Percentiles rank a stretch among this genome's conserved stretches.
Evolutionary conservation across 1,140 invertebrate species (phyloP).

Genomic region (Artemia franciscana): DNA sequence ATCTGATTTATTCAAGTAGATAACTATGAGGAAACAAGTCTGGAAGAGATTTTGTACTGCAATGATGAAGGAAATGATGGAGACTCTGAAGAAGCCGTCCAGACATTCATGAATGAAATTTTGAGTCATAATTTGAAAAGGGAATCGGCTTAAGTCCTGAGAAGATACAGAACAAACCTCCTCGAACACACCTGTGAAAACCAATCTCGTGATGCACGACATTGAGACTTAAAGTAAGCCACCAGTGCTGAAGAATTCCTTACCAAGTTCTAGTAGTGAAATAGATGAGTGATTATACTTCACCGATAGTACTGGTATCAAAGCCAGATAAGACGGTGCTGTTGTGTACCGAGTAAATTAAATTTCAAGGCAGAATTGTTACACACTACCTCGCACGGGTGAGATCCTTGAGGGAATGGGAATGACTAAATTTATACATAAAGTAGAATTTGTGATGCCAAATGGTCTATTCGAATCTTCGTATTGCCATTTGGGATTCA

Average conservation of each 20-base stretch:
- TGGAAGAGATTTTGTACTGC: neutral
- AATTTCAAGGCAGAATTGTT: conserved; percentile 16
- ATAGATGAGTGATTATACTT: conserved; percentile 3
- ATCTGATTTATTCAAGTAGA: neutral
- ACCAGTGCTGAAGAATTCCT: conserved; percentile 3
- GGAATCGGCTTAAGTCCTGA: neutral
- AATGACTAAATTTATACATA: neutral
- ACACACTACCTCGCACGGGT: neutral
- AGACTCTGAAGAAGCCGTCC: neutral
- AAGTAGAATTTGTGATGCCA: neutral
- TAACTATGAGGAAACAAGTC: neutral
- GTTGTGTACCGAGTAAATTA: conserved; percentile 25
- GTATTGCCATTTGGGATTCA: neutral
- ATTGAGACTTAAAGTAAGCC: conserved; percentile 1
- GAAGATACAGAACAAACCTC: neutral
- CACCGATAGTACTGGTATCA: conserved; percentile 6
- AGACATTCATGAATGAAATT: neutral
- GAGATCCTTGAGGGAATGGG: neutral
- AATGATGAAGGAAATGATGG: neutral
- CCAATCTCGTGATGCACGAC: neutral
- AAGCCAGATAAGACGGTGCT: conserved; percentile 15
- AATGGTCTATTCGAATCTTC: neutral
- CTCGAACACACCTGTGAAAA: neutral
- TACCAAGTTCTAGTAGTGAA: conserved; percentile 2
- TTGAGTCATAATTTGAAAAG: neutral